These are phyloP conservation scores for Bagarius yarrelli DNA, from an alignment of 2,113 vertebrate species.

Conservation along the genomic window DNA sequence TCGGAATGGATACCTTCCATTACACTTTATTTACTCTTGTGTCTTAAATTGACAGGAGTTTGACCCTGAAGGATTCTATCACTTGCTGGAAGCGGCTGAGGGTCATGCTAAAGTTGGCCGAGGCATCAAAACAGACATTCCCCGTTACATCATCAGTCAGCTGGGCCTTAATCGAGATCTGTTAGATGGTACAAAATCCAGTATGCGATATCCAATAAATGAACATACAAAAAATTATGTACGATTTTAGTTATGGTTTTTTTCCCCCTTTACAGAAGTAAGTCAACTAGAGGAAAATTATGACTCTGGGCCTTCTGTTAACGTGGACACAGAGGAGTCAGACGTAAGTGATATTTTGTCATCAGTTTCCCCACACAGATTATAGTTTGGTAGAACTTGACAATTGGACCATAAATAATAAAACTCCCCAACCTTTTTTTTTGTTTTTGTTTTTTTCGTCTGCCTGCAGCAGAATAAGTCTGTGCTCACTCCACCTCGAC, in stretches of 20 bases:
- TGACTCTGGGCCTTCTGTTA: conserved; percentile 69
- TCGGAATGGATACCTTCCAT: not conserved
- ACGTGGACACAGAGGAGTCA: conserved; percentile 67
- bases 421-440: not conserved
- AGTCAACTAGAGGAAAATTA: conserved; percentile 85
- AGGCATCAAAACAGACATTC: conserved; percentile 93
- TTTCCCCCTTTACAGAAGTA: conserved; percentile 75
- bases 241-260: not conserved
- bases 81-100: conserved; percentile 91
- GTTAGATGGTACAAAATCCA: conserved; percentile 76
- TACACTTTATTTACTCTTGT: not conserved
- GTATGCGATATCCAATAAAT: not conserved
- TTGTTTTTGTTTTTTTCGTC: not conserved
- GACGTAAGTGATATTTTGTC: conserved; percentile 73
- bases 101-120: conserved; percentile 92
- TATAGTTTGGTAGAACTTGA: not conserved
- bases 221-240: not conserved
- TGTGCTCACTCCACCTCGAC: conserved; percentile 70
- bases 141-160: conserved; percentile 92
- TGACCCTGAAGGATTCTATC: conserved; percentile 95
- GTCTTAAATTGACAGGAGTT: conserved; percentile 78
- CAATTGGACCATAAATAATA: not conserved
- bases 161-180: conserved; percentile 88
- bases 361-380: not conserved
- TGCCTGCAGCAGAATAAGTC: conserved; percentile 68